These are phyloP conservation scores for Gobiocypris rarus DNA, from an alignment of 2,113 vertebrate species.

Conservation along the genomic window DNA sequence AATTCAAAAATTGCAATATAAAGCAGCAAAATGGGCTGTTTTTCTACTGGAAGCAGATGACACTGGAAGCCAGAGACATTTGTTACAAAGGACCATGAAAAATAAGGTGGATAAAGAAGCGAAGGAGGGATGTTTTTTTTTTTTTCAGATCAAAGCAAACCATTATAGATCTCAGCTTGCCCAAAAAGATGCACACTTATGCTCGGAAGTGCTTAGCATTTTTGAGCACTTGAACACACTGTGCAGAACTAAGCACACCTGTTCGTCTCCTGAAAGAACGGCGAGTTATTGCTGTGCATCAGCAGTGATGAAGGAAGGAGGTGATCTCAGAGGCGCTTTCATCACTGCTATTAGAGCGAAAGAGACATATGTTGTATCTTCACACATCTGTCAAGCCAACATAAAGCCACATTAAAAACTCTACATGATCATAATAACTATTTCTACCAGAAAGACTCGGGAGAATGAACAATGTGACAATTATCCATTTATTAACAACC, in stretches of 20 bases:
- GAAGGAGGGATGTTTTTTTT: neutral
- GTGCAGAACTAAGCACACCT: neutral
- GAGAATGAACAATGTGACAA: no score
- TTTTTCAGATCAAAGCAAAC: no score
- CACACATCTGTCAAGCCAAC: neutral
- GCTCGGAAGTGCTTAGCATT: slow-evolving; percentile 8
- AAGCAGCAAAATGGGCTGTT: no score
- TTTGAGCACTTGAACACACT: neutral
- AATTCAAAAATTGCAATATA: no score
- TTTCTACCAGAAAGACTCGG: neutral
- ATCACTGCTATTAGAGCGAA: slow-evolving; percentile 64
- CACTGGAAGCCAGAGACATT: no score
- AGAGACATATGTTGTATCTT: neutral
- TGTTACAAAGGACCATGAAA: no score
- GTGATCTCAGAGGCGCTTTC: slow-evolving; percentile 57
- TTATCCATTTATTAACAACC: no score
- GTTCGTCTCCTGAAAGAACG: slow-evolving; percentile 22
- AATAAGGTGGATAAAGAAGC: no score
- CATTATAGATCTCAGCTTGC: neutral
- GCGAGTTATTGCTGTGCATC: slow-evolving; percentile 56
- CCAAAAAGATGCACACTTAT: neutral
- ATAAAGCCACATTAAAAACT: slow-evolving; percentile 15
- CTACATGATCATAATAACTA: neutral
- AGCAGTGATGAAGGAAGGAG: slow-evolving; percentile 32
- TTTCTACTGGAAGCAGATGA: no score